Percentiles rank a stretch among this genome's conserved stretches.
phyloP scores from a whole-genome alignment of 2,888 invertebrate species.

The Agapostemon virescens region DNA sequence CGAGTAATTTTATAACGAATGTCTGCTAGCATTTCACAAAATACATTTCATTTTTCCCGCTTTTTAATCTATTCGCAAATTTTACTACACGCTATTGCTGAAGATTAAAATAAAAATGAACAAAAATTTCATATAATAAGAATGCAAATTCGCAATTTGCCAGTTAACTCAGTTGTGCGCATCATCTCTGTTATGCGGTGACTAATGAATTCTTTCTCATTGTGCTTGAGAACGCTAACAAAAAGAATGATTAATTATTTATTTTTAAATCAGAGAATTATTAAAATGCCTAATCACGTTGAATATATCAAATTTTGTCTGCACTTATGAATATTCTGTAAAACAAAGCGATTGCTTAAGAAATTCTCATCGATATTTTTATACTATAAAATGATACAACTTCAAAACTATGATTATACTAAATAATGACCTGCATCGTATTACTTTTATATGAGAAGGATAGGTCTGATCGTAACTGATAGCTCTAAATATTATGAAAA shows the following conservation, averaged over 20 bases:
- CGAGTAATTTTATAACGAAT: background rate
- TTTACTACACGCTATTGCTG: background rate
- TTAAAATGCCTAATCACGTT: background rate
- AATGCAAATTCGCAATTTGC: slow-evolving; percentile 2
- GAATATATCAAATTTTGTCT: background rate
- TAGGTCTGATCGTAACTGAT: too few species aligned
- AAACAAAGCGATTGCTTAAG: background rate
- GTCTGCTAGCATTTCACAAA: background rate
- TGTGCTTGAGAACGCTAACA: background rate
- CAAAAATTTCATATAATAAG: background rate
- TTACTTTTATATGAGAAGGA: too few species aligned
- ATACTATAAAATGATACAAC: background rate
- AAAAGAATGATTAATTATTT: background rate
- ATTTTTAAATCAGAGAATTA: background rate
- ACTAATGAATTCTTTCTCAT: background rate
- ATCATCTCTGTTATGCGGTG: slow-evolving; percentile 7
- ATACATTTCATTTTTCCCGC: background rate
- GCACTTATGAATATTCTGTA: background rate
- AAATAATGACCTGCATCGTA: too few species aligned
- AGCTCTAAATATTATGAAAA: background rate
- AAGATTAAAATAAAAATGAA: background rate
- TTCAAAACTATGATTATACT: too few species aligned
- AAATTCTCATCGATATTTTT: background rate
- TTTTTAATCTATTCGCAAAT: background rate
- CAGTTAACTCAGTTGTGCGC: background rate